Base-by-base conservation (phyloP, 1,140 invertebrate species). In the Sycophila sp. region DNA sequence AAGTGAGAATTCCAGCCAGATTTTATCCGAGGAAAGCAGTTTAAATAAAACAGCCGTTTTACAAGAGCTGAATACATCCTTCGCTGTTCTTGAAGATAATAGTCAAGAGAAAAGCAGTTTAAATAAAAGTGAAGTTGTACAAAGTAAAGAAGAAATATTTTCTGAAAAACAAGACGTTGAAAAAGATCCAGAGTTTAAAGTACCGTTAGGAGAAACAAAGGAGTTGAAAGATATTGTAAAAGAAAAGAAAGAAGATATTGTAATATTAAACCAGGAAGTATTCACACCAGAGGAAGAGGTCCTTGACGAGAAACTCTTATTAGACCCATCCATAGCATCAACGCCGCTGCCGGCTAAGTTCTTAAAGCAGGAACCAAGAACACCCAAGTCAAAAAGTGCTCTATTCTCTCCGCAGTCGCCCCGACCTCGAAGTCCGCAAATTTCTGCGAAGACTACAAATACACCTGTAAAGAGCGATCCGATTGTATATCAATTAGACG, bases 401-500 rank as follows among this genome's bases (percentile, higher is more conserved):
- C 5, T 69, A 32, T 55, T 69, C 15, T 1, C 2, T 42, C 2
- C 11, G 17, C 10, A 8, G 24, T 40, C n/a, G 55, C 6, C 17
- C n/a, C 10, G 26, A 47, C 0, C 6, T 40, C 19, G 1, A 15
- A 49, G 28, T 45, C 22, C 11, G 28, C n/a, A 32, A 32, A 45
- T n/a, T 19, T 47, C 7, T 4, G 1, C n/a, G 11, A 60, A 42
- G 15, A 15, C 19, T 3, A n/a, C 36, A 40, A 53, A 53, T 7
- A 30, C 24, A 34, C 24, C 2, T 24, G 63, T 38, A 13, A 68
- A 47, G n/a, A 63, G 42, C 13, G 22, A 67, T 47, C 22, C 2
- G 2, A 47, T 62, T 6, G 8, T 15, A 6, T 36, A 63, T 64
- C 4, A 47, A 58, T 69, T 60, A 10, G 63, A 72, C 28, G 19